Evolutionary conservation across 2,113 vertebrate genomes (phyloP), one percentile per base, ranked within the genome.

Genomic region (Myotis yumanensis): DNA sequence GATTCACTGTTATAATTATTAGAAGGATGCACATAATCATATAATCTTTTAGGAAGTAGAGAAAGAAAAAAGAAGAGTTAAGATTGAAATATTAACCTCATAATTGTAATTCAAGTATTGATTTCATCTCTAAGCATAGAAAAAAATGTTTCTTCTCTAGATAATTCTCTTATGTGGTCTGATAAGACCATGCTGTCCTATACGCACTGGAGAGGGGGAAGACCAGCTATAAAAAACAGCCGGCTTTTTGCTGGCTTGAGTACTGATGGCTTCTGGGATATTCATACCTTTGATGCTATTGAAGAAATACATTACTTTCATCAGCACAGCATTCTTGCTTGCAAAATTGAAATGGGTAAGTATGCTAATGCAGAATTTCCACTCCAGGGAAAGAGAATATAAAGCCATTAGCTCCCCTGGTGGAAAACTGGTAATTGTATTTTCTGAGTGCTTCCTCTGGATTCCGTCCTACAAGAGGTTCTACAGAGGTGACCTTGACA

Each of bases 271-370:
- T 97, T 97, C 95, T 99, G 99, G 99, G 98, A 99, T 94, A 97
- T 99, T 88, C 91, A 98, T 37, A 85, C 96, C 57, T 97, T 98
- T 62, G 76, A 68, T 64, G 23, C 4, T 7, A 54, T 96, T 1
- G 96, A 96, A 95, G 98, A 97, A 0, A 90, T 91, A 84, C 83
- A 94, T 20, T 95, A 97, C 59, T 99, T 99, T 97, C 98, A 98
- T 46, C 98, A 99, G 90, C 98, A 97, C 75, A 98, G 98, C 86
- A 98, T 99, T 86, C 98, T 99, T 11, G 98, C 98, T 97, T 99
- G 99, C 98, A 99, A 99, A 98, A 98, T 99, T 1, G 99, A 99
- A 97, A 97, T 98, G 17, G 99, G 99, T 99, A 98, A 97, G 98
- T 97, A 66, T 89, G 25, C 52, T 20, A 87, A 85, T 17, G 14